Base-by-base conservation (phyloP, 2,797 vertebrate genomes). In the Pangasius larnaudii region DNA sequence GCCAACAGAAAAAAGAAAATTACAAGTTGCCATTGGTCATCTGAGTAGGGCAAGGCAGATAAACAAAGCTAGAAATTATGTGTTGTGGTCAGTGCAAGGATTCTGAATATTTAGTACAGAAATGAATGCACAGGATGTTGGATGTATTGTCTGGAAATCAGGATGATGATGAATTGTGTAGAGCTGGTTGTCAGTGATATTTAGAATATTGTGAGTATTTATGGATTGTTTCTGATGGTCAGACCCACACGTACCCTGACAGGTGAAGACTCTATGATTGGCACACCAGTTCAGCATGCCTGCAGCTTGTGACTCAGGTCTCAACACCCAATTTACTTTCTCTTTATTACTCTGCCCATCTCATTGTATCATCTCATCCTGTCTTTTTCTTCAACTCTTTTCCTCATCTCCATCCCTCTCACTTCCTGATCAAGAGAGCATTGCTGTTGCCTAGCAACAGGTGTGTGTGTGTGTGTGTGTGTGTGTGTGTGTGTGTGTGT, bases 361-460 rank as follows among this genome's bases (percentile, higher is more conserved):
- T 67, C 72, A 85, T 85, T 91, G 91, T 67, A 59, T 91, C 78
- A 84, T 69, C 39, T 87, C 86, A 80, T 85, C 51, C 53, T 80
- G 13, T 80, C 69, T 87, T 19, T 90, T 84, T 86, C 19, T 56
- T 13, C 27, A 46, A 58, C 84, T 82, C 80, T 84, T 80, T 22
- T 67, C 27, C 58, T 79, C 58, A 83, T 84, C 81, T 65, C 30
- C 33, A 85, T 87, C 87, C 61, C 67, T 90, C 84, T 87, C 71
- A 88, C 86, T 90, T 90, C 85, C 59, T 85, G 91, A 94, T 92
- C 86, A 92, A 90, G 89, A 90, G 74, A 91, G 93, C 94, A 91
- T 95, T 89, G 84, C 91, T 94, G 96, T 96, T 96, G 93, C 96
- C 87, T 94, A 93, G 96, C 93, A 96, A 96, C 96, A 94, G 90